Evolutionary conservation across 2,888 invertebrate species (phyloP).

Genomic region (Chrysotoxum bicinctum): DNA sequence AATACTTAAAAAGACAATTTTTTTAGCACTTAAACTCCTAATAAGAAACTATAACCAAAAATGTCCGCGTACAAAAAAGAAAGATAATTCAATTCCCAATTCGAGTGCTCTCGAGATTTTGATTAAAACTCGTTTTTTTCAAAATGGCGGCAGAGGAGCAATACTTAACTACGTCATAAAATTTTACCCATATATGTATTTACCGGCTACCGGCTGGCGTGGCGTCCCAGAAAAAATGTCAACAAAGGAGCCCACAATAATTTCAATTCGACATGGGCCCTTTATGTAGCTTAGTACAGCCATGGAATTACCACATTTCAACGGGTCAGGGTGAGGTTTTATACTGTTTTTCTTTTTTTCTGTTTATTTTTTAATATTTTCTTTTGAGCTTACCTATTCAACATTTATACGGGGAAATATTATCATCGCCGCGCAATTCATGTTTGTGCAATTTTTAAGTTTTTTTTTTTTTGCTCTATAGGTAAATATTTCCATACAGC

Average conservation of each 20-base stretch:
- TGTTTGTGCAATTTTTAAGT: constrained; percentile 30
- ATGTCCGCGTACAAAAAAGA: too few relatives aligned
- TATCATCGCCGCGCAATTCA: constrained; percentile 35
- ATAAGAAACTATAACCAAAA: too few relatives aligned
- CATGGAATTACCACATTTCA: constrained; percentile 19
- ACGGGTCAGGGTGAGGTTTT: constrained; percentile 67
- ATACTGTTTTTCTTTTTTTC: constrained; percentile 16
- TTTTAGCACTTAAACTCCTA: too few relatives aligned
- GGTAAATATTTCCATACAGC: constrained; percentile 50
- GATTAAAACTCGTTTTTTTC: too few relatives aligned
- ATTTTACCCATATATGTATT: too few relatives aligned
- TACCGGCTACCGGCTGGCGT: too few relatives aligned
- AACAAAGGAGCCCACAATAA: neutral
- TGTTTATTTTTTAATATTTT: constrained; percentile 26
- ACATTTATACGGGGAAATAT: constrained; percentile 23
- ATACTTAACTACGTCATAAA: too few relatives aligned
- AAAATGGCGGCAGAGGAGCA: too few relatives aligned
- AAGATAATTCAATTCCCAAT: too few relatives aligned
- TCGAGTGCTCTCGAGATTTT: too few relatives aligned
- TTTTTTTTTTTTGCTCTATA: neutral
- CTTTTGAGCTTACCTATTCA: constrained; percentile 39
- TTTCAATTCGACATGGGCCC: neutral
- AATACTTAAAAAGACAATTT: too few relatives aligned
- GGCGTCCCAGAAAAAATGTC: too few relatives aligned
- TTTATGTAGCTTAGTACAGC: neutral